These are phyloP conservation scores for Cuniculus paca DNA, from an alignment of 2,797 vertebrate genomes.

Conservation along the genomic window DNA sequence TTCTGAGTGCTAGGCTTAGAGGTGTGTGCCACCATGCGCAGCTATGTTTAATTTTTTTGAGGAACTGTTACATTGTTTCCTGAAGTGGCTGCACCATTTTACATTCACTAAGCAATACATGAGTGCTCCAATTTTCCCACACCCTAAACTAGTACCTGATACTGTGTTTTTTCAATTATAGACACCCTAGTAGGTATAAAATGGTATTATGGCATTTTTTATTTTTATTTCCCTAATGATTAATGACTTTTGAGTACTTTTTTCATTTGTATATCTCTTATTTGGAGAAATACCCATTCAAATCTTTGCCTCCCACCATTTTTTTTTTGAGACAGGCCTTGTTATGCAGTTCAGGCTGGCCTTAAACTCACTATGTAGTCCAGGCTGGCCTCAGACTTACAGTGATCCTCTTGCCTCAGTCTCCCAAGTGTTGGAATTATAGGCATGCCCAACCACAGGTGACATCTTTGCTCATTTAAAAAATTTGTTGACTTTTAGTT, in stretches of 20 bases:
- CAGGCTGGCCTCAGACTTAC: background rate
- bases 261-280: slow-evolving; percentile 20
- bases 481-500: background rate
- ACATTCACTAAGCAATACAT: background rate
- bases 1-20: background rate
- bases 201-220: background rate
- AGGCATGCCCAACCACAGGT: background rate
- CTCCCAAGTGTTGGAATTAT: background rate
- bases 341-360: background rate
- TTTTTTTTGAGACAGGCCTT: background rate
- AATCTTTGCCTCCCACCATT: background rate
- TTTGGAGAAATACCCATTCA: slow-evolving; percentile 40
- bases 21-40: no score
- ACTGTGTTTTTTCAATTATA: slow-evolving; percentile 4
- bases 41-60: background rate
- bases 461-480: background rate
- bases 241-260: slow-evolving; percentile 27
- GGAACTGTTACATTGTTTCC: background rate
- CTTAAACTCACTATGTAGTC: background rate
- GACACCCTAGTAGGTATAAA: background rate
- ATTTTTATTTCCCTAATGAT: slow-evolving; percentile 2
- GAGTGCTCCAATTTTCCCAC: background rate
- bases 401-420: background rate
- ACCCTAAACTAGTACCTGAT: background rate
- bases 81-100: background rate